phyloP scores from a whole-genome alignment of 2,113 vertebrate species.

The Ciconia boyciana region DNA sequence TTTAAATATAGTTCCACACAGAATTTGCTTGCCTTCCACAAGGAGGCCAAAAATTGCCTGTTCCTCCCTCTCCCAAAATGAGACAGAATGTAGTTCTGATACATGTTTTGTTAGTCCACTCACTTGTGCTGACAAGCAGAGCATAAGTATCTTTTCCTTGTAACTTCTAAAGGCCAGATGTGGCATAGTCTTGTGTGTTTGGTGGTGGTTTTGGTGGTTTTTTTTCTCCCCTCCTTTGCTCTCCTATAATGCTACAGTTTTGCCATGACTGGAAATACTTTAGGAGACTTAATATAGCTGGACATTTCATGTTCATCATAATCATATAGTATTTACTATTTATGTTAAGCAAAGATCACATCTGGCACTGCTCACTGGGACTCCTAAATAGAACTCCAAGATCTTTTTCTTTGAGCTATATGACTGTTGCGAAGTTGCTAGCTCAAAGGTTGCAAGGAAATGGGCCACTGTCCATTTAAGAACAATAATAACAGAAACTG shows the following conservation, averaged over 20 bases:
- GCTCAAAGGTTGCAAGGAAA: neutral
- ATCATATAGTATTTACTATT: neutral
- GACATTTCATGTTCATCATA: neutral
- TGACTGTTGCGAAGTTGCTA: neutral
- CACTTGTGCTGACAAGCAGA: neutral
- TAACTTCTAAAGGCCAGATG: accelerated
- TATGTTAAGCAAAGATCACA: neutral
- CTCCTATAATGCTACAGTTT: neutral
- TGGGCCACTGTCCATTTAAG: neutral
- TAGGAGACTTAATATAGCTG: neutral
- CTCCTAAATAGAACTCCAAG: neutral
- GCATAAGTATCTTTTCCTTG: too few species aligned
- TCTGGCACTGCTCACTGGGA: neutral
- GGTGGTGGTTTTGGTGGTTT: neutral
- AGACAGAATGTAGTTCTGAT: neutral
- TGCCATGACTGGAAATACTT: neutral
- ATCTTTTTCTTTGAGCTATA: neutral
- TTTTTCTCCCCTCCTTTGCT: neutral
- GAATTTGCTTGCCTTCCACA: neutral
- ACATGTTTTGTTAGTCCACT: neutral
- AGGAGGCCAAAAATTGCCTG: neutral
- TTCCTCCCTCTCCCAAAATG: neutral
- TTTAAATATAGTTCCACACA: neutral
- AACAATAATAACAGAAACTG: neutral
- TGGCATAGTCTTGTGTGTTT: neutral